Base-by-base conservation (phyloP, 2,113 vertebrate genomes). In the Leuciscus idus region DNA sequence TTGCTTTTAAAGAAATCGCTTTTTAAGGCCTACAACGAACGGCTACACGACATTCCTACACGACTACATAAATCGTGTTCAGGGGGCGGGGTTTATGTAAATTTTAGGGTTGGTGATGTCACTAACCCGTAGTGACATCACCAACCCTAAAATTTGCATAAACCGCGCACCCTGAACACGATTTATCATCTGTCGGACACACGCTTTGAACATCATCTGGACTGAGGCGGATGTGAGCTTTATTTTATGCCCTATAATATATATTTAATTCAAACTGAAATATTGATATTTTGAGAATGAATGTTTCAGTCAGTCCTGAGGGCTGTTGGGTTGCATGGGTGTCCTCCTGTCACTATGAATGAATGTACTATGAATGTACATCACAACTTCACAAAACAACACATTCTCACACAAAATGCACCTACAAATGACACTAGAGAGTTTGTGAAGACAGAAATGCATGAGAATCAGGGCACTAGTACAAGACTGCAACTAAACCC, bases 221-320 rank as follows among this genome's bases (percentile, higher is more conserved):
- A 79, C 55, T 79, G 28, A 57, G n/a, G 75, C 50, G 33, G 50
- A 78, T 61, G 55, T 79, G 52, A 59, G 55, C 11, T 61, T 80
- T 46, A 64, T 39, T 28, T 74, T 84, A 84, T 81, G 46, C 48
- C 59, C 68, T 86, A 72, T 78, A 68, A 80, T 70, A 77, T 59
- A 77, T 85, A 72, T 85, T 87, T 73, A 55, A 85, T 87, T 61
- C 28, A 46, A 23, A 21, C 76, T 87, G 12, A 89, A 87, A 85
- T 77, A 89, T 87, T 81, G 74, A 86, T 78, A 55, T 55, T 62
- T 64, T 64, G 46, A 9, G 61, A 59, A 85, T 89, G 7, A 89
- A 84, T 87, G 83, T 87, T 87, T 89, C 68, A 23, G 68, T 86
- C 74, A 82, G 17, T 79, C 82, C 48, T 66, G 46, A 86, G 85